phyloP scores from a whole-genome alignment of 1,140 invertebrate genomes.

The Stegodyphus dumicola region DNA sequence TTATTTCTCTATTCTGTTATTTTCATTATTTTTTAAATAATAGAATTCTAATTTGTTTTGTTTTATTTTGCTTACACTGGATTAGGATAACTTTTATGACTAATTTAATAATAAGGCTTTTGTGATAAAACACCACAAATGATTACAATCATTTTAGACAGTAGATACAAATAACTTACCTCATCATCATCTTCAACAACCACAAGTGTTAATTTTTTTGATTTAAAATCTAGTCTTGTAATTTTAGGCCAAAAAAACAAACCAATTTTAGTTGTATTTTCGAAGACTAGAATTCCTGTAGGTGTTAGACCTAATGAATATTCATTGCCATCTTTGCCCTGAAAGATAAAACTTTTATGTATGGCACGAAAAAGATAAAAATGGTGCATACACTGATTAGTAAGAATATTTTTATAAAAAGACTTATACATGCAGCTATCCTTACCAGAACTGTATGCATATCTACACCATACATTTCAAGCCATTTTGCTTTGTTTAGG shows the following conservation, averaged over 20 bases:
- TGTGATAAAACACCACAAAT: too few relatives aligned
- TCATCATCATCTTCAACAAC: conserved; percentile 97
- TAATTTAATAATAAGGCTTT: too few relatives aligned
- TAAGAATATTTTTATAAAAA: too few relatives aligned
- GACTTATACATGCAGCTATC: background rate
- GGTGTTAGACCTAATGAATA: conserved; percentile 97
- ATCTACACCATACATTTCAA: conserved; percentile 87
- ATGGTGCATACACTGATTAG: too few relatives aligned
- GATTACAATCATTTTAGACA: too few relatives aligned
- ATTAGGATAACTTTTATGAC: too few relatives aligned
- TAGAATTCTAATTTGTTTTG: too few relatives aligned
- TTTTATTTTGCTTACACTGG: too few relatives aligned
- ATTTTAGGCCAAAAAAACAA: conserved; percentile 99
- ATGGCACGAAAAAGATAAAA: background rate
- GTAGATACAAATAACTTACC: background rate
- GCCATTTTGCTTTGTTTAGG: conserved; percentile 83
- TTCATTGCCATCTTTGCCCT: conserved; percentile 97
- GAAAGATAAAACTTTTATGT: conserved; percentile 65
- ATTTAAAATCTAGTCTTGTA: conserved; percentile 95
- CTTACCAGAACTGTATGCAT: conserved; percentile 78
- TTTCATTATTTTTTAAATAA: too few relatives aligned
- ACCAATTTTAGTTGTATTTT: conserved; percentile 96
- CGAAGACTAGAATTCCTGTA: conserved; percentile 94
- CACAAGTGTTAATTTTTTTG: conserved; percentile 92
- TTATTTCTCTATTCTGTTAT: too few relatives aligned